Base-by-base conservation (phyloP, 1,140 invertebrate genomes). In the Euura saliciscinereae region DNA sequence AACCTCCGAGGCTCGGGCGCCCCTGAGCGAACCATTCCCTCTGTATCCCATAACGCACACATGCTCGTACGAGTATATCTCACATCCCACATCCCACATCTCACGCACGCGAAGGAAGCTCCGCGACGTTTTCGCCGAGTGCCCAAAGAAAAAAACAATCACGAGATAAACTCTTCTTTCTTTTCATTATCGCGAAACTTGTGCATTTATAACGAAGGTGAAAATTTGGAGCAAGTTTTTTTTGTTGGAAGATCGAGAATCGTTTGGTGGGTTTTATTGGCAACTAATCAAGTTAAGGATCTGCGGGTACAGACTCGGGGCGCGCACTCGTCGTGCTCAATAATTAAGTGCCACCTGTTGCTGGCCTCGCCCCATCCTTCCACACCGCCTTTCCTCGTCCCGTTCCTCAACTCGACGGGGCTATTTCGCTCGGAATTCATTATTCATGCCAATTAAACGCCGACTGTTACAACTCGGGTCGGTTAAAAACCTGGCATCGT, bases 331-430 rank as follows among this genome's bases (percentile, higher is more conserved):
- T 59, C 80, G 80, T 84, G 79, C 85, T 87, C 84, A 87, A 87
- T 87, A 87, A 87, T 87, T 87, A 87, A 86, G 85, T 87, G 82
- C 80, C 76, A 86, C 85, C 85, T 86, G 85, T 86, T 86, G 85
- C 85, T 80, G 83, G 78, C 83, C 80, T 82, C 82, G 78, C 80
- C 73, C 74, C 75, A 82, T 77, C 76, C 74, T 77, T 78, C 74
- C 71, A 67, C 71, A 81, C 51, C 44, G 45, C 73, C 78, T 74
- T 75, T 74, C 59, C 72, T 75, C 76, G 59, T 70, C 69, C 71
- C 10, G 67, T 64, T 65, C 75, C 28, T 28, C 28, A 28, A 28
- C 28, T 28, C 28, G 28, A 28, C 51, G 51, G 51, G 28, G 28
- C 28, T 28, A 28, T 28, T 28, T 28, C 28, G 28, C 28, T 28